These are phyloP conservation scores for Drosophila atroscutellata DNA, from an alignment of 2,888 invertebrate species.

Conservation along the genomic window DNA sequence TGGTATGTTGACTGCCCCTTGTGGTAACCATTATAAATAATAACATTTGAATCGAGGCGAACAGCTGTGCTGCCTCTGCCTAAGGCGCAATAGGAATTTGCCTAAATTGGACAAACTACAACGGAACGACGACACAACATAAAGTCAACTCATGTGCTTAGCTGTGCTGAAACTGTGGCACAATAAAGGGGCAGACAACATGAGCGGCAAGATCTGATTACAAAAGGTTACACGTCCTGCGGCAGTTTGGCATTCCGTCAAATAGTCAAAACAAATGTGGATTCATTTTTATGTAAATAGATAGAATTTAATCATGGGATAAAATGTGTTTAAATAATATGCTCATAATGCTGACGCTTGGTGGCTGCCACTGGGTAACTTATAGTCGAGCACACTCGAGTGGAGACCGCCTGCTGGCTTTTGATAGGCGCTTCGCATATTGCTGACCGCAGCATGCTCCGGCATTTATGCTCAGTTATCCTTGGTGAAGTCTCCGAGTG, in stretches of 20 bases:
- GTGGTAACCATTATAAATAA: background rate
- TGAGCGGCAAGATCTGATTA: background rate
- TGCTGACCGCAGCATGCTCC: conserved; percentile 13
- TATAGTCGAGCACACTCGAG: background rate
- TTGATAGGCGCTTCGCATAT: conserved; percentile 3
- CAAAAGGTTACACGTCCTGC: background rate
- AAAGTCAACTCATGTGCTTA: background rate
- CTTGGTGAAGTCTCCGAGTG: background rate
- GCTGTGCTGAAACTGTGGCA: background rate
- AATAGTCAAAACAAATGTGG: conserved; percentile 2
- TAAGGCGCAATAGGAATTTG: background rate
- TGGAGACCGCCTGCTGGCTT: background rate
- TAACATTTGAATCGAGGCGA: background rate
- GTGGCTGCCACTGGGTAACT: background rate
- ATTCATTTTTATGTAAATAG: background rate
- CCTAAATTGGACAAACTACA: background rate
- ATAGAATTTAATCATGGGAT: background rate
- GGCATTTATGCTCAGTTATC: conserved; percentile 14
- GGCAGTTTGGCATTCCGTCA: conserved; percentile 2
- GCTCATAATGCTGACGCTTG: background rate
- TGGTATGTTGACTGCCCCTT: background rate
- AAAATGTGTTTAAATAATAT: conserved; percentile 2
- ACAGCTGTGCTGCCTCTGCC: background rate
- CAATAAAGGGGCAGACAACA: background rate
- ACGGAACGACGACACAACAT: background rate